Conservation (phyloP, 2,113 vertebrate species). For the Microtus ochrogaster region DNA sequence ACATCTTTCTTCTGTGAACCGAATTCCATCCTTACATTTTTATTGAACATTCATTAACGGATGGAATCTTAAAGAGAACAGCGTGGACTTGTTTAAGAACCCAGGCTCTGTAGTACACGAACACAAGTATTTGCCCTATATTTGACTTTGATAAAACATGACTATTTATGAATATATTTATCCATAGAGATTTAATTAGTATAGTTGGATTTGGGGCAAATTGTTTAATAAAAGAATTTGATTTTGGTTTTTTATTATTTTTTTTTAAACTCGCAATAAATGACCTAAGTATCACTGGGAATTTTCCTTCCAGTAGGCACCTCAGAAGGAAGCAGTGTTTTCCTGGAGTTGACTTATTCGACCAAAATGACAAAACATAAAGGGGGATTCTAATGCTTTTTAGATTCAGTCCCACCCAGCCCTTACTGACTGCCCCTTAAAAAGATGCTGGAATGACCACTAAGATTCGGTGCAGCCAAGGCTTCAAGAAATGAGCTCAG, state of each 20-base stretch:
- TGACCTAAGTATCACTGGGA: slow-evolving; percentile 34
- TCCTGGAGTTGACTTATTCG: slow-evolving; percentile 46
- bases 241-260: slow-evolving; percentile 32
- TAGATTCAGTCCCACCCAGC: not conserved
- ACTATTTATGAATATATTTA: slow-evolving; percentile 45
- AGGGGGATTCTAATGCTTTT: slow-evolving; percentile 22
- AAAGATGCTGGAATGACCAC: not conserved
- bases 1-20: slow-evolving; percentile 71
- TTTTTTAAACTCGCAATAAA: slow-evolving; percentile 64
- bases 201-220: slow-evolving; percentile 66
- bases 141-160: slow-evolving; percentile 76
- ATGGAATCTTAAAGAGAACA: slow-evolving; percentile 65
- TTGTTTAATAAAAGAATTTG: slow-evolving; percentile 61
- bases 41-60: slow-evolving; percentile 76
- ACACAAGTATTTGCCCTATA: slow-evolving; percentile 64
- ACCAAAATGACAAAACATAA: slow-evolving; percentile 41
- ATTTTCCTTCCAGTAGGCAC: slow-evolving; percentile 53
- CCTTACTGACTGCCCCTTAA: not conserved
- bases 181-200: slow-evolving; percentile 61
- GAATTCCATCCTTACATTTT: slow-evolving; percentile 69
- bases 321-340: slow-evolving; percentile 50
- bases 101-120: slow-evolving; percentile 38
- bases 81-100: slow-evolving; percentile 55
- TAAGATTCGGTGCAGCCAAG: not conserved
- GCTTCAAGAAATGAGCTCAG: slow-evolving; percentile 30